Percentiles rank a stretch among this genome's conserved stretches.
Conservation (phyloP, 2,888 invertebrate genomes). For the Entomobrya multifasciata region DNA sequence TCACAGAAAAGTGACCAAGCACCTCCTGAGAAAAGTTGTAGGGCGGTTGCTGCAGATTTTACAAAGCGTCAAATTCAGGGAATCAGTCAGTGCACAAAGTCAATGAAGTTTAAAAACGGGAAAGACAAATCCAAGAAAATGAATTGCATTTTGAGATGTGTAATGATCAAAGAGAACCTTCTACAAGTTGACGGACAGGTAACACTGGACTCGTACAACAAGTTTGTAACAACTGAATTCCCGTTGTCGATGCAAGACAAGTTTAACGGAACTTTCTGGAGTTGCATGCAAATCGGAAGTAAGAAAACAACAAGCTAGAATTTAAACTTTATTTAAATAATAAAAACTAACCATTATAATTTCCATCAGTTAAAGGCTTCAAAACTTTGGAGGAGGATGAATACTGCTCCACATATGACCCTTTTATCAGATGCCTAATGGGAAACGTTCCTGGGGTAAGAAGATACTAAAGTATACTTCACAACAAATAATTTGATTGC, state of each 20-base stretch:
- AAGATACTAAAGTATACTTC: no score
- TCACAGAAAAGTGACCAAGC: neutral
- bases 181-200: constrained; percentile 52
- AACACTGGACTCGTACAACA: constrained; percentile 18
- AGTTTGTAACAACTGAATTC: constrained; percentile 19
- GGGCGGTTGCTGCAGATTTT: constrained; percentile 36
- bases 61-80: constrained; percentile 49
- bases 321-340: no score
- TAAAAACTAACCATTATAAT: neutral
- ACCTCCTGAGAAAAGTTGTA: constrained; percentile 61
- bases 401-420: constrained; percentile 51
- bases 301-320: no score
- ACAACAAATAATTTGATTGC: neutral
- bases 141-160: constrained; percentile 64
- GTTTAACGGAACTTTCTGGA: constrained; percentile 48
- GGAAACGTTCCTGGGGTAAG: constrained; percentile 2
- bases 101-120: constrained; percentile 67
- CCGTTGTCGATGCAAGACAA: constrained; percentile 33
- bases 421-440: constrained; percentile 62
- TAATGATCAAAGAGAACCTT: constrained; percentile 48
- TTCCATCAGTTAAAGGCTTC: constrained; percentile 36
- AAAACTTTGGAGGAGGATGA: constrained; percentile 40
- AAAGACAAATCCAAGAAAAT: constrained; percentile 66
- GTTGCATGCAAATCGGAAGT: constrained; percentile 61
- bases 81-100: constrained; percentile 43